Evolutionary conservation across 1,140 invertebrate species (phyloP).

Genomic region (Copidosoma floridanum): DNA sequence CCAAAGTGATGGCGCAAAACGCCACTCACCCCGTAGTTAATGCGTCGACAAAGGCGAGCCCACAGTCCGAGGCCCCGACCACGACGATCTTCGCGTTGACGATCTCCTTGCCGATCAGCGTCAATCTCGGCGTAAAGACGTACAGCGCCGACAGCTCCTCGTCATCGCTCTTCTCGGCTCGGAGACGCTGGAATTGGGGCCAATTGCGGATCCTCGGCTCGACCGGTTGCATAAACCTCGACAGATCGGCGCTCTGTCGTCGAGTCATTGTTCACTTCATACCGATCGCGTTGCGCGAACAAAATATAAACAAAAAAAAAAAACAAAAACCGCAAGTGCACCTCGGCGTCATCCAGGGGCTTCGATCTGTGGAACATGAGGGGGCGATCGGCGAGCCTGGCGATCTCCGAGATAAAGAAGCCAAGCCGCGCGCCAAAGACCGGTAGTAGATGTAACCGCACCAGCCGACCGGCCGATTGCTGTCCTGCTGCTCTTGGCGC

Average conservation of each 20-base stretch:
- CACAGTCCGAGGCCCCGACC: conserved; percentile 70
- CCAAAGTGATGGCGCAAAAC: too few species aligned
- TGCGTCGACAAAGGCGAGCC: conserved; percentile 67
- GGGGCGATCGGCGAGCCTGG: conserved; percentile 47
- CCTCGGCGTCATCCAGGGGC: too few species aligned
- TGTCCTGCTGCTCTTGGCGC: conserved; percentile 41
- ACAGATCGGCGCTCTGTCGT: background rate
- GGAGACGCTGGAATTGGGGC: conserved; percentile 32
- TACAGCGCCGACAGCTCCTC: conserved; percentile 50
- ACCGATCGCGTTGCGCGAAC: too few species aligned
- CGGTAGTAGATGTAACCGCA: conserved; percentile 60
- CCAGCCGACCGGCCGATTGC: conserved; percentile 43
- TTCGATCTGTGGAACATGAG: too few species aligned
- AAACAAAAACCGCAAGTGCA: too few species aligned
- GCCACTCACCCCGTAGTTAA: conserved; percentile 63
- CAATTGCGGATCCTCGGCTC: conserved; percentile 41
- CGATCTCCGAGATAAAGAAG: conserved; percentile 62
- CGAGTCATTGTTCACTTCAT: too few species aligned
- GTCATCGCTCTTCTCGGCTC: conserved; percentile 5
- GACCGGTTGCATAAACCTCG: conserved; percentile 43
- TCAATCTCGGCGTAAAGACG: conserved; percentile 51
- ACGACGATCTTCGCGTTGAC: conserved; percentile 70
- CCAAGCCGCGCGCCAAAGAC: conserved; percentile 60
- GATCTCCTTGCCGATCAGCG: conserved; percentile 48
- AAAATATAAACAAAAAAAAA: too few species aligned